Conservation (phyloP, 2,888 invertebrate species). For the Metalampra italica region DNA sequence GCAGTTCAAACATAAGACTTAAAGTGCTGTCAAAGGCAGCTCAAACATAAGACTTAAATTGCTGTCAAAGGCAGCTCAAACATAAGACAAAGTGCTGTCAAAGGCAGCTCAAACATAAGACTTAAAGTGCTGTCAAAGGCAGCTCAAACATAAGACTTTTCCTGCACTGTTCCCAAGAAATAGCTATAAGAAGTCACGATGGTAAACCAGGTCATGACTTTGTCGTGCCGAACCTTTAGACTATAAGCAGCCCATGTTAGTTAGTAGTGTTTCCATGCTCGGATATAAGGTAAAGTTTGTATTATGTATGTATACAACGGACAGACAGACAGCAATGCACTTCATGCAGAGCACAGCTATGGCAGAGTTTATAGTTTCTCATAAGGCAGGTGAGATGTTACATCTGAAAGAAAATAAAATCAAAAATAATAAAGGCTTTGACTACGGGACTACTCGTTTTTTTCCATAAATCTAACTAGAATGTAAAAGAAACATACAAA, state of each 20-base stretch:
- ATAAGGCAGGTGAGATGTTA: conserved; percentile 93
- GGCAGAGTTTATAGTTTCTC: conserved; percentile 90
- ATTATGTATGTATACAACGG: conserved; percentile 28
- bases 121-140: too few relatives aligned
- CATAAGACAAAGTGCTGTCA: too few relatives aligned
- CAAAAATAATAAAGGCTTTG: conserved; percentile 39
- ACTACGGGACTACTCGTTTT: conserved; percentile 7
- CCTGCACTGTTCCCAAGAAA: too few relatives aligned
- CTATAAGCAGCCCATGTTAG: neutral
- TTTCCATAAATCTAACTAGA: neutral
- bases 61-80: too few relatives aligned
- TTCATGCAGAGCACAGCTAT: conserved; percentile 74
- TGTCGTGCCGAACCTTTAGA: neutral
- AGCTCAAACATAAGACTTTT: too few relatives aligned
- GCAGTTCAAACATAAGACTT: too few relatives aligned
- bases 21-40: too few relatives aligned
- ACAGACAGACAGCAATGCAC: conserved; percentile 65
- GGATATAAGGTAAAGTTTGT: conserved; percentile 15
- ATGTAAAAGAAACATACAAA: too few relatives aligned
- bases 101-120: too few relatives aligned
- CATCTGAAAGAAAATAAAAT: conserved; percentile 87
- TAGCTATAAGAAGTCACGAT: too few relatives aligned
- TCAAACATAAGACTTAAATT: too few relatives aligned
- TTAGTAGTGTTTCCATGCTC: conserved; percentile 51
- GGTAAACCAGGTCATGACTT: too few relatives aligned